These are phyloP conservation scores for Diadegma fenestrale DNA, from an alignment of 2,888 invertebrate genomes.

Conservation along the genomic window DNA sequence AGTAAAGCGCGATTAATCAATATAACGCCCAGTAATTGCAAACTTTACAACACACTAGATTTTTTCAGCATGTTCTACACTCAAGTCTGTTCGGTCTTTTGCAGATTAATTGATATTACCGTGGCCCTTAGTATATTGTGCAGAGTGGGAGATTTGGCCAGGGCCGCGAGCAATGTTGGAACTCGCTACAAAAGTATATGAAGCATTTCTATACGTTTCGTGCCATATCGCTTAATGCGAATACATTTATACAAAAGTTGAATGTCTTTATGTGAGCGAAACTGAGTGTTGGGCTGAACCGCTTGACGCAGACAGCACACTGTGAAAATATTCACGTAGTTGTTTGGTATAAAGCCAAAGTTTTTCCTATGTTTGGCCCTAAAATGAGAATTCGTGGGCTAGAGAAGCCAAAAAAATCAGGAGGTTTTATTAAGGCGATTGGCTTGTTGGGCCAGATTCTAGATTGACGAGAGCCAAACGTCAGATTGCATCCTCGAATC, in stretches of 20 bases:
- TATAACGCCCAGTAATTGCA: background rate
- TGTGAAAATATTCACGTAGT: slow-evolving; percentile 11
- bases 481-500: slow-evolving; percentile 25
- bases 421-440: slow-evolving; percentile 62
- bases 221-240: background rate
- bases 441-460: slow-evolving; percentile 43
- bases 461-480: slow-evolving; percentile 50
- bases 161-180: slow-evolving; percentile 3
- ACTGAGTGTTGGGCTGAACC: slow-evolving; percentile 10
- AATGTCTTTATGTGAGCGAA: slow-evolving; percentile 1
- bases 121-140: background rate
- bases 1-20: background rate
- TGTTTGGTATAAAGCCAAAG: slow-evolving; percentile 62
- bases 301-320: slow-evolving; percentile 44
- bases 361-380: slow-evolving; percentile 59
- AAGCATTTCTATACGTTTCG: background rate
- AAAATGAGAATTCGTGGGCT: slow-evolving; percentile 22
- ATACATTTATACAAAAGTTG: slow-evolving; percentile 6
- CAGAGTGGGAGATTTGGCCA: slow-evolving; percentile 35
- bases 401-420: slow-evolving; percentile 28
- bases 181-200: slow-evolving; percentile 8
- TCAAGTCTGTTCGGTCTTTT: background rate
- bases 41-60: background rate
- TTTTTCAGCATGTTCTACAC: background rate
- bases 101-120: slow-evolving; percentile 7